Conservation (phyloP, 2,113 vertebrate genomes). For the Ptilonorhynchus violaceus region DNA sequence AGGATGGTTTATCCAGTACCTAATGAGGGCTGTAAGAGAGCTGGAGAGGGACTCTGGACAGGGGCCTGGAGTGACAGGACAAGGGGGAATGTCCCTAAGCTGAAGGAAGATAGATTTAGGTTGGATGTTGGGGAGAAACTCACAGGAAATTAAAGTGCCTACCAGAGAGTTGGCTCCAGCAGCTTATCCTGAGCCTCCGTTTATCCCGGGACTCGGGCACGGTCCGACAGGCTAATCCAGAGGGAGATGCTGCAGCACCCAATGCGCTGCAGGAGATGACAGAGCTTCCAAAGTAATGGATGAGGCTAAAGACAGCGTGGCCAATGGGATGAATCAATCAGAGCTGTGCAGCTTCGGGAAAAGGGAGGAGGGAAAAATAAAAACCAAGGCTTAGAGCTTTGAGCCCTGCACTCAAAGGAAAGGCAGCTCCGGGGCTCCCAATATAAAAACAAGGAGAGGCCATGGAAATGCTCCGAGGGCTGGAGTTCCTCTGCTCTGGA, state of each 20-base stretch:
- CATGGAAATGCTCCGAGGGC: fast-evolving
- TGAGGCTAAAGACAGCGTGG: neutral
- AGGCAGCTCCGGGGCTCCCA: neutral
- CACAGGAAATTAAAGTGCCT: neutral
- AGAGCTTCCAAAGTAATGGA: neutral
- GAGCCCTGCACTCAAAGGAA: neutral
- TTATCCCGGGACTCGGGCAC: neutral
- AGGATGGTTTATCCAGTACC: neutral
- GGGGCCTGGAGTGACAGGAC: neutral
- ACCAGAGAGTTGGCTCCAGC: neutral
- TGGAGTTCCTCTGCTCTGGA: neutral
- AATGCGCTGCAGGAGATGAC: neutral
- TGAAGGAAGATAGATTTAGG: neutral
- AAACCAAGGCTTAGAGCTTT: neutral
- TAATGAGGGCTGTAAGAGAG: neutral
- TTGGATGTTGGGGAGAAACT: neutral
- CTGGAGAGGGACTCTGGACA: neutral
- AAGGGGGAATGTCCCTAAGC: neutral
- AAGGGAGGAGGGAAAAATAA: neutral
- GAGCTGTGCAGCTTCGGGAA: neutral
- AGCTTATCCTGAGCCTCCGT: neutral
- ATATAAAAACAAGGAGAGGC: neutral
- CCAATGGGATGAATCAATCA: neutral
- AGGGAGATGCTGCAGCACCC: neutral
- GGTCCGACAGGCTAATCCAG: neutral